phyloP scores from a whole-genome alignment of 2,797 vertebrate genomes.

The Sus cebifrons region DNA sequence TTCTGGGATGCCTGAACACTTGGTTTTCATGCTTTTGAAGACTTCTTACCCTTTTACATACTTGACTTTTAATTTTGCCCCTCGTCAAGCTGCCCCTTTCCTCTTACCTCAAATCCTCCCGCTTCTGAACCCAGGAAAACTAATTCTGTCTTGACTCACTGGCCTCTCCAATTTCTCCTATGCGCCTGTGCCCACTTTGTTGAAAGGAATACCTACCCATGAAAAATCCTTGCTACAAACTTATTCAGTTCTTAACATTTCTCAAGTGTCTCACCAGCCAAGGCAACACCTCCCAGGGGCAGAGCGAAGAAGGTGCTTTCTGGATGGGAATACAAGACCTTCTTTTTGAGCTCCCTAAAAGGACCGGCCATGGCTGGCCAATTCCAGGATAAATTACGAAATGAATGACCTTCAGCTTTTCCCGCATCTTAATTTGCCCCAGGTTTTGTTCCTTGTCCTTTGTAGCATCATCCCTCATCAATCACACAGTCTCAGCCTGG shows the following conservation, averaged over 20 bases:
- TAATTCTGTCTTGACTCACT: not conserved
- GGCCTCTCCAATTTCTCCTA: not conserved
- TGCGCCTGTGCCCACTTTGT: not conserved
- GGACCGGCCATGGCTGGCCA: not conserved
- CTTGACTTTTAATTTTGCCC: not conserved
- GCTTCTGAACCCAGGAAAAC: not conserved
- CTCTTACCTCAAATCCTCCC: not conserved
- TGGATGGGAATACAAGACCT: not conserved
- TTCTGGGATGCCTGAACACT: slow-evolving; percentile 23
- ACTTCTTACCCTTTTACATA: not conserved
- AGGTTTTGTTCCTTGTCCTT: slow-evolving; percentile 1
- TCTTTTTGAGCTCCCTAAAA: no score
- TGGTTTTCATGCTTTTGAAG: slow-evolving; percentile 56
- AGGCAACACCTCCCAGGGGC: not conserved
- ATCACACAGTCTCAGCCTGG: not conserved
- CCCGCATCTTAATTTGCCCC: not conserved
- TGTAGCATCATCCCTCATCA: slow-evolving; percentile 19
- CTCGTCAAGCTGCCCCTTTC: slow-evolving; percentile 23
- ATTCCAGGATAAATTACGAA: not conserved
- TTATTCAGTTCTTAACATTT: slow-evolving; percentile 9
- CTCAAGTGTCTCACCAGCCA: not conserved
- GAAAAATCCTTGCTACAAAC: not conserved
- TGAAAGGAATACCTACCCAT: not conserved
- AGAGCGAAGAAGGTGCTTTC: not conserved
- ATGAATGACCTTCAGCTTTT: not conserved